phyloP scores from a whole-genome alignment of 2,888 invertebrate species.

The Agrochola circellaris region DNA sequence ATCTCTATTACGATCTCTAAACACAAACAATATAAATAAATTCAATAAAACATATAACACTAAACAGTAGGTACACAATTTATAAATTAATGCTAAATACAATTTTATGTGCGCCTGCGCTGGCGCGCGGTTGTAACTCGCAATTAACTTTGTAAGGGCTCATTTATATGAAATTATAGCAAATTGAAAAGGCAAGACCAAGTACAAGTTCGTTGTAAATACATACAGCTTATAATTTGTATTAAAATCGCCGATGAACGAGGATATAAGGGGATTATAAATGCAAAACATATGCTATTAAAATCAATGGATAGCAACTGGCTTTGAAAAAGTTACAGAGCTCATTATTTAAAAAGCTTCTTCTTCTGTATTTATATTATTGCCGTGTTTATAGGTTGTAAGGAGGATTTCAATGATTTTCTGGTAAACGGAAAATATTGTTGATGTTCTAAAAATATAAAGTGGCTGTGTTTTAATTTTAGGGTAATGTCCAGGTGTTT shows the following conservation, averaged over 20 bases:
- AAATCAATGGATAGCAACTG: conserved; percentile 30
- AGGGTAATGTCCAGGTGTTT: not conserved
- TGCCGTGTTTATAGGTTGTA: not conserved
- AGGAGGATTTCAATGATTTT: not conserved
- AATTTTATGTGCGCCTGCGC: conserved; percentile 36
- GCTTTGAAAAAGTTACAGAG: conserved; percentile 17
- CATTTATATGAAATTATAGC: conserved; percentile 61
- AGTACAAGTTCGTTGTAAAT: conserved; percentile 44
- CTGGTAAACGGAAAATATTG: not conserved
- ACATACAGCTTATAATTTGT: conserved; percentile 44
- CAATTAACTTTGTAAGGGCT: conserved; percentile 53
- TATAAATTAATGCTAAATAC: conserved; percentile 43
- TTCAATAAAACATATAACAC: not conserved
- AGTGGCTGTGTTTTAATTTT: not conserved
- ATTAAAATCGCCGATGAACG: conserved; percentile 39
- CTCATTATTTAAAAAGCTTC: conserved; percentile 2
- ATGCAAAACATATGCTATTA: conserved; percentile 50
- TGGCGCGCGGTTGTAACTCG: conserved; percentile 41
- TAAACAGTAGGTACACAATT: conserved; percentile 8
- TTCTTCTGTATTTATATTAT: not conserved
- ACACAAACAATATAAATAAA: conserved; percentile 4
- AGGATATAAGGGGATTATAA: conserved; percentile 38
- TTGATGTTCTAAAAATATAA: not conserved
- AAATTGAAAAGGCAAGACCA: conserved; percentile 51
- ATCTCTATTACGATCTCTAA: not conserved